Base-by-base conservation (phyloP, 2,888 invertebrate species). In the Cataglyphis rosenhaueri region DNA sequence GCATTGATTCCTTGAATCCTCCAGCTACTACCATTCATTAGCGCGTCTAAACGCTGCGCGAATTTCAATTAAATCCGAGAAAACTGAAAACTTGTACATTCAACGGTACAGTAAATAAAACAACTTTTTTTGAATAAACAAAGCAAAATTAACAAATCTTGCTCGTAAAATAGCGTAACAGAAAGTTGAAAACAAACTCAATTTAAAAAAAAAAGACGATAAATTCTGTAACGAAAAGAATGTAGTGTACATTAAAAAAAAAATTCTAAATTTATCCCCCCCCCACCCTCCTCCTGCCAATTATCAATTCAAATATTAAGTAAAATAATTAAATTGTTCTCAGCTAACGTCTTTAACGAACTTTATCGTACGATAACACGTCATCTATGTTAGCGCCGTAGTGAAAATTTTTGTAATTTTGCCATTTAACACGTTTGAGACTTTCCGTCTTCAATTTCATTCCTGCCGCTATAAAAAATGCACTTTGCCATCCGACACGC, bases 401-500 rank as follows among this genome's bases (percentile, higher is more conserved):
- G 66, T 32, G 25, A 59, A 79, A 79, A 71, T 79, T 68, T 48
- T n/a, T 52, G 52, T n/a, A 52, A 52, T 52, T 71, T 70, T 21
- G 44, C 35, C 59, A 71, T 79, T 79, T 61, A 70, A 59, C 78
- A 59, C 78, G 59, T 71, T 71, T 61, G 71, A 71, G 71, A 79
- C 44, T 71, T 44, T 59, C 78, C 71, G 71, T 79, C 71, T 79
- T 79, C 78, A 71, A 79, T 79, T 79, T 79, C 71, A 79, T 71
- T 71, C 35, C 78, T 71, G 59, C 71, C 59, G 71, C 59, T 76
- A 59, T 79, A 44, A 79, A 79, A 79, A 79, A 79, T 79, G 78
- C 78, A 79, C 78, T 79, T 79, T 71, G 78, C 78, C 71, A 71
- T 71, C 68, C 76, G 76, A 76, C 78, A 79, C 71, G 78, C 78